A percentile compares a stretch with the other conserved stretches of the same genome.
phyloP scores from a whole-genome alignment of 2,797 vertebrate species.

The Gymnodraco acuticeps region DNA sequence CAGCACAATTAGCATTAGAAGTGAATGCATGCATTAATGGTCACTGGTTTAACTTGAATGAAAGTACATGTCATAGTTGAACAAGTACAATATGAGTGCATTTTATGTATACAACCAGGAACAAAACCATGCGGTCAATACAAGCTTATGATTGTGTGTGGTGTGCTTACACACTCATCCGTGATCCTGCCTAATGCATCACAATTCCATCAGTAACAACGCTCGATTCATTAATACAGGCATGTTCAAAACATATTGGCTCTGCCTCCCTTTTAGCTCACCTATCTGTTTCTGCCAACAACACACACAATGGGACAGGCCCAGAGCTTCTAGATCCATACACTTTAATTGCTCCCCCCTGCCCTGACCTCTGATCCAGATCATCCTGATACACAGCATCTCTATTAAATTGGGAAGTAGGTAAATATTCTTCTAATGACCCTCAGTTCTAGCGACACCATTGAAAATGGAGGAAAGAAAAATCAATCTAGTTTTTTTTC shows the following conservation, averaged over 20 bases:
- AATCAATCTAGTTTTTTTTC: constrained; percentile 77
- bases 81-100: neutral
- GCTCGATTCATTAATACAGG: constrained; percentile 74
- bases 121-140: constrained; percentile 20
- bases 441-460: constrained; percentile 75
- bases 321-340: constrained; percentile 76
- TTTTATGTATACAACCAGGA: neutral
- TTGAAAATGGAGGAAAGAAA: constrained; percentile 70
- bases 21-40: constrained; percentile 13
- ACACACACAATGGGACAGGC: constrained; percentile 70
- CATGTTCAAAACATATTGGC: constrained; percentile 68
- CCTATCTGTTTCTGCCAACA: constrained; percentile 70
- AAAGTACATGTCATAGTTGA: constrained; percentile 7
- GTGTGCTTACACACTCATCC: neutral
- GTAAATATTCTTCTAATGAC: constrained; percentile 89
- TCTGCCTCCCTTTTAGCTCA: constrained; percentile 68
- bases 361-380: constrained; percentile 87
- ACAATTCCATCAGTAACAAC: constrained; percentile 63
- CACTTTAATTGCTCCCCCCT: constrained; percentile 86
- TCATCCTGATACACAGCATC: constrained; percentile 85
- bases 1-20: constrained; percentile 12
- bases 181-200: constrained; percentile 49
- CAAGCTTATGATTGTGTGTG: neutral
- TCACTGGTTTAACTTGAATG: constrained; percentile 17
- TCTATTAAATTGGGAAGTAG: constrained; percentile 87